Percentiles rank a stretch among this genome's conserved stretches.
Conservation (phyloP, 2,888 invertebrate genomes). For the Lymantria dispar region DNA sequence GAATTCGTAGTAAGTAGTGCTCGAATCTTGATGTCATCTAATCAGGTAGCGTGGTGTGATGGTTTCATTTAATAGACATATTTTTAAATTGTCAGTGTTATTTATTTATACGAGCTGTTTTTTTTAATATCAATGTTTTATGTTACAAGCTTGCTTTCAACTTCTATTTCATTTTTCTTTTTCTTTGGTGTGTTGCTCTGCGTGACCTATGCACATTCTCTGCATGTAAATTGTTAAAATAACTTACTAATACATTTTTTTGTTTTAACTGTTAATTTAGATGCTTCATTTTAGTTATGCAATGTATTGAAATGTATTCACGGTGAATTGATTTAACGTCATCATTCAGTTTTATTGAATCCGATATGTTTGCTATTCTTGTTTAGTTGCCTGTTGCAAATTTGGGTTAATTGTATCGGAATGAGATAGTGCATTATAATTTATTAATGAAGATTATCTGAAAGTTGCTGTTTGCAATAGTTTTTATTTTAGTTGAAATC, state of each 20-base stretch:
- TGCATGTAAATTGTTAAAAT: constrained; percentile 41
- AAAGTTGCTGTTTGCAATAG: neutral
- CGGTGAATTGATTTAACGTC: constrained; percentile 16
- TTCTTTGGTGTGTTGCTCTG: constrained; percentile 72
- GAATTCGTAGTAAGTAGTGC: constrained; percentile 11
- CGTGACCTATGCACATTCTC: constrained; percentile 43
- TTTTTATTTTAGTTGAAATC: neutral
- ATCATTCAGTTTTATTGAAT: constrained; percentile 4
- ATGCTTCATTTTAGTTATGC: constrained; percentile 14
- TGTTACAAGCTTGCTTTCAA: constrained; percentile 56
- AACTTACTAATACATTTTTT: constrained; percentile 46
- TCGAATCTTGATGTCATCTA: constrained; percentile 63
- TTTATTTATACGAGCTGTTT: constrained; percentile 19
- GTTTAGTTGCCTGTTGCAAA: constrained; percentile 15
- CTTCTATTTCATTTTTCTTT: constrained; percentile 46
- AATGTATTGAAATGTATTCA: constrained; percentile 11
- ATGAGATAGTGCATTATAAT: neutral
- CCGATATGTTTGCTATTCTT: constrained; percentile 6
- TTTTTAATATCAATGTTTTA: constrained; percentile 39
- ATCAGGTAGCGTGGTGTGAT: constrained; percentile 74
- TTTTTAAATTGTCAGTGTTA: constrained; percentile 29
- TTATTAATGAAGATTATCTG: neutral
- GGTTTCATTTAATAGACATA: constrained; percentile 57
- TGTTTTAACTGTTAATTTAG: constrained; percentile 27
- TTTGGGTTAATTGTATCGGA: neutral